Conservation (phyloP, 2,888 invertebrate genomes). For the Volucella inanis region DNA sequence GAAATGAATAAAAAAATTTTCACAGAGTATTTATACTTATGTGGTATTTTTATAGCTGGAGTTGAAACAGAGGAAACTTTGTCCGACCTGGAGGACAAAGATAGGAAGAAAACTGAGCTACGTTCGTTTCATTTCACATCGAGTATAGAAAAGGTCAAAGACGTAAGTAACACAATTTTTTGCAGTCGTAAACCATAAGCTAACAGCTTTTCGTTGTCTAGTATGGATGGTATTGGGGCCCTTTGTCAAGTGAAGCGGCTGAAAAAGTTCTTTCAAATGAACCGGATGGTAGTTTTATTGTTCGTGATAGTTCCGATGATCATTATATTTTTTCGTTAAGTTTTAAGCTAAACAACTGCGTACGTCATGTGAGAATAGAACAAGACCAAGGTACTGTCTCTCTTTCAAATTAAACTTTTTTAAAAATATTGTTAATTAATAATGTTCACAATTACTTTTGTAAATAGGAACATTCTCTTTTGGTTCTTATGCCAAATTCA, state of each 20-base stretch:
- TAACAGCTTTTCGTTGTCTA: conserved; percentile 82
- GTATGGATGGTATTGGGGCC: conserved; percentile 99
- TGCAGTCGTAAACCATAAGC: neutral
- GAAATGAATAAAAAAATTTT: too few relatives aligned
- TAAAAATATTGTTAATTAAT: conserved; percentile 4
- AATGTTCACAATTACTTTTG: conserved; percentile 38
- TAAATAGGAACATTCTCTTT: conserved; percentile 95
- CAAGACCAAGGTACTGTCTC: conserved; percentile 92
- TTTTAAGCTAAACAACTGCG: conserved; percentile 94
- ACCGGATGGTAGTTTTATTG: conserved; percentile 96
- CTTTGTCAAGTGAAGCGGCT: conserved; percentile 94
- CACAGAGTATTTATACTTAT: neutral
- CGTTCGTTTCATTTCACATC: conserved; percentile 92
- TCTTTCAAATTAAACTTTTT: neutral
- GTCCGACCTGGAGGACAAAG: conserved; percentile 76
- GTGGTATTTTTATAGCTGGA: conserved; percentile 47
- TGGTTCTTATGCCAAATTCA: conserved; percentile 96
- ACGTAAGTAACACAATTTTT: conserved; percentile 86
- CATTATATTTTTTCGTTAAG: conserved; percentile 97
- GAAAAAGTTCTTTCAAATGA: conserved; percentile 95
- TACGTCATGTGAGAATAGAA: conserved; percentile 96
- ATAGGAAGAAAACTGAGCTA: conserved; percentile 79
- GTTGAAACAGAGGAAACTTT: conserved; percentile 59
- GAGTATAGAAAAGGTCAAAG: conserved; percentile 96
- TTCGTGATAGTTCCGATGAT: conserved; percentile 96